These are phyloP conservation scores for Laticauda laticaudata DNA, from an alignment of 2,113 vertebrate genomes.

Conservation along the genomic window DNA sequence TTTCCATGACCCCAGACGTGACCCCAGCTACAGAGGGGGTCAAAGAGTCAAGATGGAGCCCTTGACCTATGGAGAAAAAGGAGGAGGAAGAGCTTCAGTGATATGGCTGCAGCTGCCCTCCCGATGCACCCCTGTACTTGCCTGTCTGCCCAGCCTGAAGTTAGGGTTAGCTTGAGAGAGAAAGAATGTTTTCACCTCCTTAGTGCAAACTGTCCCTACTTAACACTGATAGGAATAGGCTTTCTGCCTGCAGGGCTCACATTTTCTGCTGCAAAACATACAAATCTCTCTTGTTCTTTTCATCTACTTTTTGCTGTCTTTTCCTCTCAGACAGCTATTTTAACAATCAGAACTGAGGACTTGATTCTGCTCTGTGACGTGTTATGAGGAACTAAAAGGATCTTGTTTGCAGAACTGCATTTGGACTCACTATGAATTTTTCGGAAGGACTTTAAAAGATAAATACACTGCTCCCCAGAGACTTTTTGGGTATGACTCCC, in stretches of 20 bases:
- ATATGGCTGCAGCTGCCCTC: not conserved
- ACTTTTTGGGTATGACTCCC: not conserved
- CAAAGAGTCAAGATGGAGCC: not conserved
- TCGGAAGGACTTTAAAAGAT: not conserved
- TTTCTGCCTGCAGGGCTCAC: not conserved
- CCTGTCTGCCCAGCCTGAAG: not conserved
- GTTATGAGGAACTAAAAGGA: not conserved
- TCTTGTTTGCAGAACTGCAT: not conserved
- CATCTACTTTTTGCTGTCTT: not conserved
- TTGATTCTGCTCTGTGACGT: not conserved
- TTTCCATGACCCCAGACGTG: not conserved
- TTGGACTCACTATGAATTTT: not conserved
- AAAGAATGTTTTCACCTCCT: not conserved
- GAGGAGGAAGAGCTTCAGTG: not conserved
- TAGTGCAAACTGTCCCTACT: not conserved
- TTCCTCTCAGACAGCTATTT: not conserved
- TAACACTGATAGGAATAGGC: not conserved
- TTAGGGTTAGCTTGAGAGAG: not conserved
- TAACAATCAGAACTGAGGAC: not conserved
- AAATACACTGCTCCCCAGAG: not conserved
- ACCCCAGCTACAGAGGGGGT: not conserved
- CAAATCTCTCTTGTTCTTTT: not conserved
- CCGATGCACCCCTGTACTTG: not conserved
- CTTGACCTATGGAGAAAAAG: not conserved
- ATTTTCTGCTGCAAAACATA: not conserved